Evolutionary conservation across 1,140 invertebrate species (phyloP), one percentile per base, ranked within the genome.

Genomic region (Anastrepha ludens): DNA sequence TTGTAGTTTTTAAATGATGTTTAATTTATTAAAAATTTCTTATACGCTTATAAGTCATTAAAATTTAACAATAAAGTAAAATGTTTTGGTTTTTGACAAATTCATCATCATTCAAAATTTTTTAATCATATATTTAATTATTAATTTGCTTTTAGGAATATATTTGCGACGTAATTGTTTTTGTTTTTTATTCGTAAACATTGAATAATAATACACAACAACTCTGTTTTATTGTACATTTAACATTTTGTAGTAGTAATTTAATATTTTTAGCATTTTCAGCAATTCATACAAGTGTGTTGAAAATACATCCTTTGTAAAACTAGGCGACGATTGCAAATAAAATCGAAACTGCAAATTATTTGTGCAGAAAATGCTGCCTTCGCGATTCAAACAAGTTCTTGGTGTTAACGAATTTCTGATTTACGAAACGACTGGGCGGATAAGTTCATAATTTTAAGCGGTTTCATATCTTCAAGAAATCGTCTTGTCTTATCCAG

Each of bases 1-100:
- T 44, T 41, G 47, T 4, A 74, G 7, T 47, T 17, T 74, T 50
- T 47, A 4, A 74, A 50, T n/a, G 15, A 47, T 50, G 47, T 74
- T 74, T 44, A 74, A 44, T 74, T 74, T 74, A 44, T 74, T 70
- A 70, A 44, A 70, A 44, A 70, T 17, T 11, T 41, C 20, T 74
- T 74, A 74, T 47, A 74, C 20, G 44, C 44, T 47, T 15, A 74
- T 6, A 47, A 74, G 39, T 74, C 70, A 44, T 74, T 74, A 74
- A 74, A 74, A 74, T 47, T 50, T 74, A 50, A 74, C 70, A 44
- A 74, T 74, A 50, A 74, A 74, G 15, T 74, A 74, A 74, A 74
- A 74, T 29, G 39, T 67, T 41, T 17, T 17, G 60, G 1, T 13
- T 13, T 17, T 62, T 9, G 9, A 62, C 60, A 17, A 13, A n/a